A percentile compares a stretch with the other conserved stretches of the same genome.
Evolutionary conservation across 2,113 vertebrate genomes (phyloP).

Genomic region (Chlorocebus sabaeus): DNA sequence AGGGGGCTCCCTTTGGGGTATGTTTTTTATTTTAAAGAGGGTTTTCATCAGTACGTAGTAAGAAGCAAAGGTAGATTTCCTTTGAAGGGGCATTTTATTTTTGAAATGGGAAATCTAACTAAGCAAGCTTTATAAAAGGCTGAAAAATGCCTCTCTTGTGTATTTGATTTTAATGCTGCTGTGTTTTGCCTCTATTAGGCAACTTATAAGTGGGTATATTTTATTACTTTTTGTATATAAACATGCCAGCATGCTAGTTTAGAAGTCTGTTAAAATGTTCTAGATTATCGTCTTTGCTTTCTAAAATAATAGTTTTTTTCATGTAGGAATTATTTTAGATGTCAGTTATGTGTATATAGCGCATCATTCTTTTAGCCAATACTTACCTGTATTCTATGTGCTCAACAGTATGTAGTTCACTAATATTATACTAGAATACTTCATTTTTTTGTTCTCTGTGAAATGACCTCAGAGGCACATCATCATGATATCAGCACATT

Average conservation of each 20-base stretch:
- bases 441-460: conserved; percentile 36
- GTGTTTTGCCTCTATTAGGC: background rate
- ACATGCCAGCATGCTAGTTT: background rate
- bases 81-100: conserved; percentile 37
- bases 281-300: conserved; percentile 5
- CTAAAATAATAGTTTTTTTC: conserved; percentile 12
- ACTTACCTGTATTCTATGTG: background rate
- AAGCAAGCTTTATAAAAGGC: conserved; percentile 17
- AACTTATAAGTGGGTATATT: background rate
- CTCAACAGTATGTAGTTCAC: background rate
- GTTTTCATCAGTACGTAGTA: background rate
- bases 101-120: conserved; percentile 48
- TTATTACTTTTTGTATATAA: conserved; percentile 7
- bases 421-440: background rate
- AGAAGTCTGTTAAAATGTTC: background rate
- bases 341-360: background rate
- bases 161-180: conserved; percentile 22
- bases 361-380: background rate
- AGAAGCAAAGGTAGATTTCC: conserved; percentile 37
- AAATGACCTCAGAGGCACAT: background rate
- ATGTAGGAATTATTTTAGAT: conserved; percentile 38
- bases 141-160: conserved; percentile 37
- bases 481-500: conserved; percentile 16
- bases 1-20: conserved; percentile 52
- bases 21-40: background rate